Percentiles rank a stretch among this genome's conserved stretches.
Evolutionary conservation across 2,797 vertebrate genomes (phyloP).

Genomic region (Onychomys torridus): DNA sequence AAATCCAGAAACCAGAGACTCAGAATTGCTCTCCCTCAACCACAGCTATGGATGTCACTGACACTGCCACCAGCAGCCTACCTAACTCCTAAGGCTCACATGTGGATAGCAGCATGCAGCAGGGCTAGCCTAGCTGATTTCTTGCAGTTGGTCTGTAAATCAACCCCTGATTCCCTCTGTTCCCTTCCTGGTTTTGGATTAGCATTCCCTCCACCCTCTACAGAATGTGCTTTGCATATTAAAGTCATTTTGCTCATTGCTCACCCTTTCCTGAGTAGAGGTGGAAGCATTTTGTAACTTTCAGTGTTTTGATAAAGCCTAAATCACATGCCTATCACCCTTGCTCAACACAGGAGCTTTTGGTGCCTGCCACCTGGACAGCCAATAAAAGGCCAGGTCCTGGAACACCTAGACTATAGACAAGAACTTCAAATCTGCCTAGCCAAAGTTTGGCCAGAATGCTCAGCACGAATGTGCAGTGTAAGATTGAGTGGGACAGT

Average conservation of each 20-base stretch:
- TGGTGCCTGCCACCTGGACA: not conserved
- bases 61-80: not conserved
- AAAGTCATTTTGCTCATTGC: constrained; percentile 79
- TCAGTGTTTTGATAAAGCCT: constrained; percentile 69
- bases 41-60: not conserved
- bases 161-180: constrained; percentile 70
- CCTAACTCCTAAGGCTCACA: not conserved
- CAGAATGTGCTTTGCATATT: constrained; percentile 73
- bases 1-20: not conserved
- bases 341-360: not conserved
- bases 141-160: constrained; percentile 73
- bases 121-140: constrained; percentile 34
- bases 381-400: not conserved
- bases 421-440: not conserved
- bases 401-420: too few species aligned
- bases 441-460: not conserved
- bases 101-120: not conserved
- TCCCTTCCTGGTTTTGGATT: constrained; percentile 65
- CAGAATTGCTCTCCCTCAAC: not conserved
- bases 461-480: not conserved
- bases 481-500: constrained; percentile 63
- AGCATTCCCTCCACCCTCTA: constrained; percentile 62
- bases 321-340: constrained; percentile 59
- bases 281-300: constrained; percentile 65
- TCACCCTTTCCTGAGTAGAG: constrained; percentile 60